Percentiles rank a stretch among this genome's conserved stretches.
These are phyloP conservation scores for Scolopax mira DNA, from an alignment of 2,113 vertebrate genomes.

Conservation along the genomic window DNA sequence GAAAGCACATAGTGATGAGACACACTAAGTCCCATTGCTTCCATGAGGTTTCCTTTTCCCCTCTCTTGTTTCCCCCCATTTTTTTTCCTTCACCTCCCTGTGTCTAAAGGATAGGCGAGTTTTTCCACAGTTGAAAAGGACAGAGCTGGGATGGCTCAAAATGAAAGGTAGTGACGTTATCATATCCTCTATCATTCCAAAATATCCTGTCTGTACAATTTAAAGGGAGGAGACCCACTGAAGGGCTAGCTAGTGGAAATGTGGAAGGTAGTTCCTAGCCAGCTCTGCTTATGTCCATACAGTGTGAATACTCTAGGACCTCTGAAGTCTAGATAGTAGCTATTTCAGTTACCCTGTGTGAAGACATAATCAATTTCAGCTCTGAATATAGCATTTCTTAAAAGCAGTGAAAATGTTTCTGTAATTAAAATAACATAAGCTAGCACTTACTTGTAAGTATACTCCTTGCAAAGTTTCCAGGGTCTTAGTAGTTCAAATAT, in stretches of 20 bases:
- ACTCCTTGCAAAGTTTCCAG: neutral
- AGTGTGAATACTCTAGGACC: neutral
- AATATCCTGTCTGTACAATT: rapidly evolving
- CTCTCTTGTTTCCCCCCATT: rapidly evolving
- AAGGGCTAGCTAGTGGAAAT: neutral
- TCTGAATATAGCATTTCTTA: neutral
- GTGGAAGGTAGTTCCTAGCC: neutral
- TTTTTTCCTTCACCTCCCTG: too few relatives aligned
- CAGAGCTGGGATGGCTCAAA: neutral
- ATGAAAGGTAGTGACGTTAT: neutral
- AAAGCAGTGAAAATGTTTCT: neutral
- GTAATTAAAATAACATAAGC: neutral
- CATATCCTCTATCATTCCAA: neutral
- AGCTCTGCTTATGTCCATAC: neutral
- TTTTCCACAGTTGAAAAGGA: neutral
- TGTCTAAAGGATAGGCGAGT: neutral
- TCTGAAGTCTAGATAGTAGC: neutral
- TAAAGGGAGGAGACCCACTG: neutral
- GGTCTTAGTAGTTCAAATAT: neutral
- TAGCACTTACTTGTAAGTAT: neutral
- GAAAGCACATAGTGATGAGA: neutral
- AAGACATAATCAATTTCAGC: neutral
- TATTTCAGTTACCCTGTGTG: neutral
- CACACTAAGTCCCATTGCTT: neutral
- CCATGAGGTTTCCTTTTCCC: neutral